Percentiles rank a stretch among this genome's conserved stretches.
Evolutionary conservation across 1,140 invertebrate species (phyloP).

Genomic region (Micrasema longulum): DNA sequence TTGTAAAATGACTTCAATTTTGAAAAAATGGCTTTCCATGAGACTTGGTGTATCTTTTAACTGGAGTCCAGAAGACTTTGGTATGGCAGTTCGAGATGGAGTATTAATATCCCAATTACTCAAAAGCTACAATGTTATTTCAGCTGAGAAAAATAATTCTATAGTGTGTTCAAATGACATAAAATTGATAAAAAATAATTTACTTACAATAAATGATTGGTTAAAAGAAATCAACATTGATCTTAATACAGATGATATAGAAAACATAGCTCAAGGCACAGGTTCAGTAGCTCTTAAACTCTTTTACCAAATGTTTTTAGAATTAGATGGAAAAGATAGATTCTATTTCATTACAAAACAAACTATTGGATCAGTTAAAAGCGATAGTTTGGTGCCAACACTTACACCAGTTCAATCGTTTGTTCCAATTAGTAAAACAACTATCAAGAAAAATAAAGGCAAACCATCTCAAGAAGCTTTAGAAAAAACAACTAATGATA

Average conservation of each 20-base stretch:
- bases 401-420: not conserved
- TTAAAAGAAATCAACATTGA: constrained; percentile 32
- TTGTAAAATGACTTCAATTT: constrained; percentile 34
- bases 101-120: constrained; percentile 61
- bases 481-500: constrained; percentile 1
- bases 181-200: constrained; percentile 30
- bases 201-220: constrained; percentile 18
- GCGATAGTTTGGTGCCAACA: not conserved
- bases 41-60: constrained; percentile 14
- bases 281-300: constrained; percentile 33
- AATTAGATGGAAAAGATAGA: constrained; percentile 34
- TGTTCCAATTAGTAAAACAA: not conserved
- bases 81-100: constrained; percentile 60
- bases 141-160: constrained; percentile 57
- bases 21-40: constrained; percentile 38
- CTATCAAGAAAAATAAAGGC: not conserved
- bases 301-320: constrained; percentile 43
- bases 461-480: constrained; percentile 13
- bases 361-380: not conserved
- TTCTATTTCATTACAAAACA: constrained; percentile 32
- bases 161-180: constrained; percentile 28
- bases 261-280: constrained; percentile 18
- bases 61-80: constrained; percentile 52
- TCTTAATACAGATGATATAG: constrained; percentile 26
- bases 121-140: constrained; percentile 63